Evolutionary conservation across 2,797 vertebrate species (phyloP), one percentile per base, ranked within the genome.

Genomic region (Xenentodon cancila): DNA sequence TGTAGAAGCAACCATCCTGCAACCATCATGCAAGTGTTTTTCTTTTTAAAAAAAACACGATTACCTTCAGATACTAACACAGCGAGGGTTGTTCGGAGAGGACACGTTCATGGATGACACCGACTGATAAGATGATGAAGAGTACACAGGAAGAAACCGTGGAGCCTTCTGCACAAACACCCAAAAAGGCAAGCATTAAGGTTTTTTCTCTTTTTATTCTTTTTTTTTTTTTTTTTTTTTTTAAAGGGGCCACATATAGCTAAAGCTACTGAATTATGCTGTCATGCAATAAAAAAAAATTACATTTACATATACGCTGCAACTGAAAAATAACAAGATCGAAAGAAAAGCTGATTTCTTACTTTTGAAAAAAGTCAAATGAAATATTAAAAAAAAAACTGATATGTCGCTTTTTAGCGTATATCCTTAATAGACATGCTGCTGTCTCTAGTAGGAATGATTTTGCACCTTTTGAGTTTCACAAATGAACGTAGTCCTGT

Each of bases 71-170:
- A 84, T 82, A 82, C 79, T 63, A 82, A 84, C 77, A 83, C 58
- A 43, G 40, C 32, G 47, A 79, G 72, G 78, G 63, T 86, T 48
- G 50, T 75, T 82, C 70, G 77, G 80, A 79, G 51, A 82, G 76
- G 84, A 88, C 68, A 76, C 58, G 82, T 87, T 77, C 68, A 80
- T 73, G 73, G 77, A 81, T 85, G 83, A 87, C 79, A 84, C 70
- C 61, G 75, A 85, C 78, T 71, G 79, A 88, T 78, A 64, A 66
- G 68, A 68, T 77, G 84, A 78, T 51, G 17, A 49, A 77, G 53
- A 85, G 44, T 55, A 80, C 47, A 62, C 32, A 45, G 50, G 60
- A 80, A 81, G 63, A 75, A 75, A 78, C 83, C 73, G 73, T 0
- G 44, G 32, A 80, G 55, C 53, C 49, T 68, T 70, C 62, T 80